These are phyloP conservation scores for Pheosia tremula DNA, from an alignment of 2,888 invertebrate species.

Conservation along the genomic window DNA sequence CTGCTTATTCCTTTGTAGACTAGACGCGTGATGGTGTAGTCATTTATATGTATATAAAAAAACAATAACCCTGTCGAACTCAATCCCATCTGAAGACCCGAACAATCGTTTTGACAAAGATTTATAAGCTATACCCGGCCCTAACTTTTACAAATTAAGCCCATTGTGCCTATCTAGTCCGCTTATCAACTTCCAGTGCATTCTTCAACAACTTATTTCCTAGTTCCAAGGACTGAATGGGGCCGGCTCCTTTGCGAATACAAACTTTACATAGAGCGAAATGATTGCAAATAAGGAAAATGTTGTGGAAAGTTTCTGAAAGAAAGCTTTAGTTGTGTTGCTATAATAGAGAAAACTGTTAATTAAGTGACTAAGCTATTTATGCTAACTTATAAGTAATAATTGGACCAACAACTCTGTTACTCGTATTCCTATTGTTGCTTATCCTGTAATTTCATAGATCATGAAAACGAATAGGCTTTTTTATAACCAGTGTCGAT, in stretches of 20 bases:
- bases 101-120: constrained; percentile 42
- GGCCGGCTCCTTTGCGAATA: constrained; percentile 15
- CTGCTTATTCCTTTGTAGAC: too few species aligned
- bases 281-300: constrained; percentile 25
- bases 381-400: too few species aligned
- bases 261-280: constrained; percentile 36
- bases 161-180: constrained; percentile 56
- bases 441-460: too few species aligned
- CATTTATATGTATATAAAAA: too few species aligned
- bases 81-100: not conserved
- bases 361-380: too few species aligned
- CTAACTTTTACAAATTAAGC: constrained; percentile 76
- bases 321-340: constrained; percentile 23
- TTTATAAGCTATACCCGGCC: constrained; percentile 55
- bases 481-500: too few species aligned
- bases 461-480: too few species aligned
- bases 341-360: not conserved
- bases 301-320: constrained; percentile 8
- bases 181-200: constrained; percentile 45
- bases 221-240: constrained; percentile 12
- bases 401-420: too few species aligned
- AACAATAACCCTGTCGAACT: too few species aligned
- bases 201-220: constrained; percentile 49
- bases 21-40: too few species aligned
- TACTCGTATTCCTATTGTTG: too few species aligned